Evolutionary conservation across 2,888 invertebrate genomes (phyloP).

Genomic region (Chirona hameri): DNA sequence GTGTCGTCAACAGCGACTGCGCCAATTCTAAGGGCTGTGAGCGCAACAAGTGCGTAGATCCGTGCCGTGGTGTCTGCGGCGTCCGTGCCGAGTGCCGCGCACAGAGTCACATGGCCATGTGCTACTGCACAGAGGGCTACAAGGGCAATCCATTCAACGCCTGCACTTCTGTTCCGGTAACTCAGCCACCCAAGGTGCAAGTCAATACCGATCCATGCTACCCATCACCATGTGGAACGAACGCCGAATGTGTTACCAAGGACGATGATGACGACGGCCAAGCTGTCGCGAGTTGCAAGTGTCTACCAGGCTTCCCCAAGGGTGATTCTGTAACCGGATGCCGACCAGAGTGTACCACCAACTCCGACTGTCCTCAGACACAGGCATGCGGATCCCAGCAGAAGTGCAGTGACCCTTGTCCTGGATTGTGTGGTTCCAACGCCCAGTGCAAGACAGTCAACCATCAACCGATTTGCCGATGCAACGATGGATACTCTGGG

Average conservation of each 20-base stretch:
- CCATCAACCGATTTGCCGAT: conserved; percentile 32
- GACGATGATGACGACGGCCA: not conserved
- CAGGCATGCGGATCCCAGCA: conserved; percentile 67
- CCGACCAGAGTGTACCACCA: conserved; percentile 68
- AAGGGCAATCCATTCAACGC: conserved; percentile 71
- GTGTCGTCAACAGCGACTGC: conserved; percentile 78
- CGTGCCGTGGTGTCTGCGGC: conserved; percentile 65
- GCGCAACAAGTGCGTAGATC: conserved; percentile 63
- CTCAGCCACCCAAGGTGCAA: not conserved
- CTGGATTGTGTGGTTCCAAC: conserved; percentile 50
- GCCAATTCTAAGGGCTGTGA: conserved; percentile 71
- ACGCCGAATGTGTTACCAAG: conserved; percentile 62
- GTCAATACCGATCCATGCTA: too few relatives aligned
- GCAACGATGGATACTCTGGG: too few relatives aligned
- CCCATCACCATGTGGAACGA: conserved; percentile 78
- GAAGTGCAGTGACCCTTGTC: conserved; percentile 38
- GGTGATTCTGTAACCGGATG: conserved; percentile 32
- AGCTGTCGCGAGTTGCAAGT: conserved; percentile 41
- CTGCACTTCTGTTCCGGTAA: conserved; percentile 49
- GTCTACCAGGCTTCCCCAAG: conserved; percentile 50
- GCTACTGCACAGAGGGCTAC: conserved; percentile 68
- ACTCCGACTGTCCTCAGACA: conserved; percentile 69
- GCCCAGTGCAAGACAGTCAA: conserved; percentile 46
- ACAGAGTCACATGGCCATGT: conserved; percentile 68
- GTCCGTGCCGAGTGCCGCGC: conserved; percentile 61